Percentiles rank a stretch among this genome's conserved stretches.
These are phyloP conservation scores for Gallinago nigripennis DNA, from an alignment of 2,797 vertebrate genomes.

Conservation along the genomic window DNA sequence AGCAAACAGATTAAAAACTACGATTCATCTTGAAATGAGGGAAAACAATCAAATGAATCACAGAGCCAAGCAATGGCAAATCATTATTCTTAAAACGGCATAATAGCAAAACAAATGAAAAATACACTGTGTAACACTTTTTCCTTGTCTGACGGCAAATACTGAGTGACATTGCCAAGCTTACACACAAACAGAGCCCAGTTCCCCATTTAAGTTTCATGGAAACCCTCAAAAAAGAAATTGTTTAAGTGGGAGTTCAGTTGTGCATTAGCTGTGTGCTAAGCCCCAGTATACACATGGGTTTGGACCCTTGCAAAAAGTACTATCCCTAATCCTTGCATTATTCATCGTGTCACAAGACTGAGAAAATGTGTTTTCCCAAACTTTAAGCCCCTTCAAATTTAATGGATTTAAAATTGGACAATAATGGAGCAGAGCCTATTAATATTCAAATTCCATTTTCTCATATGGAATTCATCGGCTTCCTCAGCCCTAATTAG, in stretches of 20 bases:
- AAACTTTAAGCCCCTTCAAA: constrained; percentile 4
- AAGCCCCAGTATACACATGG: not conserved
- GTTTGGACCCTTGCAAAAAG: not conserved
- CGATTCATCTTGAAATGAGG: constrained; percentile 55
- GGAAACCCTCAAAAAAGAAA: not conserved
- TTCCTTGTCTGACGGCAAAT: not conserved
- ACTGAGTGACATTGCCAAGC: not conserved
- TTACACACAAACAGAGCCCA: not conserved
- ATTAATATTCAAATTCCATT: constrained; percentile 48
- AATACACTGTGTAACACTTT: not conserved
- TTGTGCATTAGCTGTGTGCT: not conserved
- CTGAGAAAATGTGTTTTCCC: not conserved
- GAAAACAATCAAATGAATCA: constrained; percentile 62
- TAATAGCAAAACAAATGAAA: constrained; percentile 59
- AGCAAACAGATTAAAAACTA: constrained; percentile 61
- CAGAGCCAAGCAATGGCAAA: constrained; percentile 24
- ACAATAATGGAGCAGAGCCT: not conserved
- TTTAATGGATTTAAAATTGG: constrained; percentile 16
- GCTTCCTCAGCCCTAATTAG: constrained; percentile 28
- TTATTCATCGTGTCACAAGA: not conserved
- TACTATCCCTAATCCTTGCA: not conserved
- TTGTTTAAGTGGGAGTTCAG: not conserved
- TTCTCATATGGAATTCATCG: constrained; percentile 22
- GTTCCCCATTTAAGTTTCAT: not conserved
- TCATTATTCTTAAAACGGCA: constrained; percentile 58